phyloP scores from a whole-genome alignment of 2,113 vertebrate species.

The Microcebus ravelobensis region DNA sequence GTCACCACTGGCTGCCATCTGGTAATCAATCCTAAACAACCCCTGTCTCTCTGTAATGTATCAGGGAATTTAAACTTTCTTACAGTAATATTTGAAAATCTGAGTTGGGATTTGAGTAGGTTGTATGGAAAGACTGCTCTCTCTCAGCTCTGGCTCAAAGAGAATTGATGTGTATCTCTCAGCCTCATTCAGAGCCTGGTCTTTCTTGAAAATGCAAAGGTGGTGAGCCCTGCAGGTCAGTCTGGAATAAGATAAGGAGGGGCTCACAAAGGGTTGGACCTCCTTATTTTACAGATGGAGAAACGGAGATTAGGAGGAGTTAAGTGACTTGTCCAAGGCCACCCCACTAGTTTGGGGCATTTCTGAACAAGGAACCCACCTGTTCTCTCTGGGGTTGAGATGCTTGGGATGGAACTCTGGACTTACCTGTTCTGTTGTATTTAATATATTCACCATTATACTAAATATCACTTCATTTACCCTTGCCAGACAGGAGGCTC shows the following conservation, averaged over 20 bases:
- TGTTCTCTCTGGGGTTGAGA: neutral
- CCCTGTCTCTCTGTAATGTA: neutral
- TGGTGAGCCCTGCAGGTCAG: neutral
- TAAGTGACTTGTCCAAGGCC: neutral
- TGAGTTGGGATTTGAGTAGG: neutral
- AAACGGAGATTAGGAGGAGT: neutral
- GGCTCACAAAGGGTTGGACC: neutral
- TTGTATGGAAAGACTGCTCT: neutral
- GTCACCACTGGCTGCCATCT: neutral
- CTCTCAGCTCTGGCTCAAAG: fast-evolving
- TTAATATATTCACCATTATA: neutral
- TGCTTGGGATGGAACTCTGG: neutral
- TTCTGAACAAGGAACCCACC: neutral
- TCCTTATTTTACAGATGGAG: neutral
- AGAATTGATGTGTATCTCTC: neutral
- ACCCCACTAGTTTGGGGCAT: neutral
- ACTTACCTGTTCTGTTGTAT: neutral
- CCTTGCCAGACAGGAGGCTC: neutral
- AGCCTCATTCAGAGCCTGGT: neutral
- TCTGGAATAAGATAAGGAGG: neutral
- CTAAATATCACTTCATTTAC: neutral
- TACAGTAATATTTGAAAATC: neutral
- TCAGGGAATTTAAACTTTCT: neutral
- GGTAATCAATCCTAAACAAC: neutral
- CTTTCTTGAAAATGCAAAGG: neutral